A percentile compares a stretch with the other conserved stretches of the same genome.
phyloP scores from a whole-genome alignment of 2,113 vertebrate genomes.

The Zapornia atra region DNA sequence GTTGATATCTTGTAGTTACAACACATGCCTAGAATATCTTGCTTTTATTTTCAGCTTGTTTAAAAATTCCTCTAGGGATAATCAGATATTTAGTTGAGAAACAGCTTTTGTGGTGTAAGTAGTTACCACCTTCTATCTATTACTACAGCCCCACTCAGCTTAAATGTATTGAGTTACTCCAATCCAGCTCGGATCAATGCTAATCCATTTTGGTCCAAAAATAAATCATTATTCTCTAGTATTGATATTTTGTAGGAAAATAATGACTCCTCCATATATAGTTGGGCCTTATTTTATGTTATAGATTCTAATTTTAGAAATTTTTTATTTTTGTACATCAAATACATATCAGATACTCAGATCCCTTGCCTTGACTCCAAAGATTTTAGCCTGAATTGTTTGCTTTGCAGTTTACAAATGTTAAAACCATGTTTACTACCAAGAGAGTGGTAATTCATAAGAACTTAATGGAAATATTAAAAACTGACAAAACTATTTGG shows the following conservation, averaged over 20 bases:
- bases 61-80: neutral
- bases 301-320: neutral
- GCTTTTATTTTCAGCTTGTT: neutral
- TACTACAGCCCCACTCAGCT: neutral
- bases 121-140: neutral
- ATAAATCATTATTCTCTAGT: neutral
- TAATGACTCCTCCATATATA: neutral
- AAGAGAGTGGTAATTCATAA: neutral
- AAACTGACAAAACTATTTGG: neutral
- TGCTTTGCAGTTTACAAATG: neutral
- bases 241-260: neutral
- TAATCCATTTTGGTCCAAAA: neutral
- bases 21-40: neutral
- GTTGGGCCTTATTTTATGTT: neutral
- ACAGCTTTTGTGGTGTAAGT: neutral
- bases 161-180: neutral
- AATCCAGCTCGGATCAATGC: too few species aligned
- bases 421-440: neutral
- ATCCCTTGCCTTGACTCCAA: neutral
- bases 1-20: neutral
- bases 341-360: neutral
- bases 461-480: neutral
- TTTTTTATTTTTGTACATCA: neutral
- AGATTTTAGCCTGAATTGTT: neutral
- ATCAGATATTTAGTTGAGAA: neutral